These are phyloP conservation scores for Carposina sasakii DNA, from an alignment of 1,140 invertebrate species.

Conservation along the genomic window DNA sequence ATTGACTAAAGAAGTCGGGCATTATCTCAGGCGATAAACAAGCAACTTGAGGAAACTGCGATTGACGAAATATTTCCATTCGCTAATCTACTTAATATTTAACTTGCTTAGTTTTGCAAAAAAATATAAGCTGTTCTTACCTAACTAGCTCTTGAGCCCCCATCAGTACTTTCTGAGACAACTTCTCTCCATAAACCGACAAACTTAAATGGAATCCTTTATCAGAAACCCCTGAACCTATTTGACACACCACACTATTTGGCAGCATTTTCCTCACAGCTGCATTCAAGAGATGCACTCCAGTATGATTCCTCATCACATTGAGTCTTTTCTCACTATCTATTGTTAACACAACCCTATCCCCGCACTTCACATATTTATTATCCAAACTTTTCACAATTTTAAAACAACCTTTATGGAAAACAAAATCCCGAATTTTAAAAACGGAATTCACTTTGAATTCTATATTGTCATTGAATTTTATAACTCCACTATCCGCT, in stretches of 20 bases:
- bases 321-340: constrained; percentile 75
- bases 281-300: constrained; percentile 86
- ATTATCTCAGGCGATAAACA: too few species aligned
- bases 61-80: too few species aligned
- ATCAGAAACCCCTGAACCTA: constrained; percentile 76
- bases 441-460: constrained; percentile 78
- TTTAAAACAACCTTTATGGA: constrained; percentile 80
- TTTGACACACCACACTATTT: constrained; percentile 77
- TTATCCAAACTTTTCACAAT: constrained; percentile 23
- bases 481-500: constrained; percentile 80
- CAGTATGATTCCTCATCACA: constrained; percentile 87
- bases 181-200: constrained; percentile 78
- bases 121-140: too few species aligned
- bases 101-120: too few species aligned
- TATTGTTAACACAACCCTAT: constrained; percentile 74
- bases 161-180: constrained; percentile 72
- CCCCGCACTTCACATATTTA: constrained; percentile 63
- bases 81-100: too few species aligned
- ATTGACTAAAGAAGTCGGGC: too few species aligned
- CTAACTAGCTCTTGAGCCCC: constrained; percentile 78
- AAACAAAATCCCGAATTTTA: constrained; percentile 79
- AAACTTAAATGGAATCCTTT: constrained; percentile 80
- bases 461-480: constrained; percentile 52
- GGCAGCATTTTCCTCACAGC: constrained; percentile 77
- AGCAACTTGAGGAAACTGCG: too few species aligned